Evolutionary conservation across 2,113 vertebrate species (phyloP), one percentile per base, ranked within the genome.

Genomic region (Vombatus ursinus): DNA sequence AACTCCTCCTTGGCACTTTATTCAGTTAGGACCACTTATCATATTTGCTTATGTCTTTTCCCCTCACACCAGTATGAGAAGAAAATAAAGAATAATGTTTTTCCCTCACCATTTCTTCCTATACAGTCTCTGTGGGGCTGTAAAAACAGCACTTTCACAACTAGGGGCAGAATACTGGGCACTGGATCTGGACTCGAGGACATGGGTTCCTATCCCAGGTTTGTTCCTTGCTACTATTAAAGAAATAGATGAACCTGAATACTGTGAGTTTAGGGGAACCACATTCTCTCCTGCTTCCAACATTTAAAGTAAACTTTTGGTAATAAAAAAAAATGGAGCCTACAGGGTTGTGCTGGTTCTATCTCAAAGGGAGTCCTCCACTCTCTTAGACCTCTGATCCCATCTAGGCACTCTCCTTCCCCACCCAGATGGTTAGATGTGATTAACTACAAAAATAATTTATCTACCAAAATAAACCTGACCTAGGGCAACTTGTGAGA

Each of bases 61-160:
- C n/a, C 25, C 91, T 92, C 91, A 52, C 90, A 92, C 89, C 93
- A 92, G 91, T 94, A 96, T 94, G 92, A 91, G 50, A 95, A 93
- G 96, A 93, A 89, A 95, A 91, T 89, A 91, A 89, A 77, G 52
- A 95, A 89, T 50, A 90, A 92, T 4, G 14, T 23, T 93, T 95
- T 92, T 48, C 31, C 57, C 95, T 97, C 94, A 49, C 23, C 8
- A 5, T 91, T 48, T 44, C 90, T 96, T 93, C 52, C 52, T 61
- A 52, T 53, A n/a, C 91, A 52, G 0, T 37, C 11, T 68, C 61
- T 37, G 31, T 16, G 57, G 28, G 57, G 23, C 90, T 95, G 61
- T 92, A 23, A 89, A 95, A 96, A 89, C 26, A 12, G 28, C 77
- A 96, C 19, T 91, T 28, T 92, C 91, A 31, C 31, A 37, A 10